Evolutionary conservation across 2,113 vertebrate species (phyloP), one percentile per base, ranked within the genome.

Genomic region (Carassius auratus): DNA sequence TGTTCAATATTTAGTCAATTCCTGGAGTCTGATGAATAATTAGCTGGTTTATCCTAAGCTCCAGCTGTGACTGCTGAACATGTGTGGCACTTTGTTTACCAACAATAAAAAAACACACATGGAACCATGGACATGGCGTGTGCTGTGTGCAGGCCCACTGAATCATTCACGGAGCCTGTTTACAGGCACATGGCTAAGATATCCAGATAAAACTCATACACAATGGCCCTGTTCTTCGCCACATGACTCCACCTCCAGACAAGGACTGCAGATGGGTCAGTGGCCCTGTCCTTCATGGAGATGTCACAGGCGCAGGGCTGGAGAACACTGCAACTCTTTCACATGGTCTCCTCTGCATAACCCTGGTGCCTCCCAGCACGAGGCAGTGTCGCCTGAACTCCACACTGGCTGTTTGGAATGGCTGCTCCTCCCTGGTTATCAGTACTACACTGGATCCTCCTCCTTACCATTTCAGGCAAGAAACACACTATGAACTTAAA

Each of bases 301-400:
- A 92, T 90, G 89, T 91, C 91, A 87, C 91, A 89, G 84, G 26
- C 87, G 64, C 78, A 84, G 82, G 42, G 79, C 82, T 69, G 6
- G 21, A 79, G 89, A 90, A 90, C 91, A 92, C 88, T 88, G 89
- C 4, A 5, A 30, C 68, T 85, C 83, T 88, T 92, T 91, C 83
- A 89, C 73, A 80, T 64, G 19, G 17, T 21, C 71, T 66, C 75
- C 66, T 86, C 84, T 71, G 77, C 33, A 81, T 76, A 50, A 66
- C 59, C 26, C 85, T 33, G 61, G 30, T 84, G 78, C 75, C 26
- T 50, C 59, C 48, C 14, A 81, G 69, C 36, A 33, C 78, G 64
- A 59, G 64, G 17, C 83, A 77, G 74, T 36, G 84, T 74, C 1
- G 79, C 48, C 68, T 57, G 26, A 82, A 81, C 64, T 15, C 5